Evolutionary conservation across 2,113 vertebrate species (phyloP), one percentile per base, ranked within the genome.

Genomic region (Equus quagga): DNA sequence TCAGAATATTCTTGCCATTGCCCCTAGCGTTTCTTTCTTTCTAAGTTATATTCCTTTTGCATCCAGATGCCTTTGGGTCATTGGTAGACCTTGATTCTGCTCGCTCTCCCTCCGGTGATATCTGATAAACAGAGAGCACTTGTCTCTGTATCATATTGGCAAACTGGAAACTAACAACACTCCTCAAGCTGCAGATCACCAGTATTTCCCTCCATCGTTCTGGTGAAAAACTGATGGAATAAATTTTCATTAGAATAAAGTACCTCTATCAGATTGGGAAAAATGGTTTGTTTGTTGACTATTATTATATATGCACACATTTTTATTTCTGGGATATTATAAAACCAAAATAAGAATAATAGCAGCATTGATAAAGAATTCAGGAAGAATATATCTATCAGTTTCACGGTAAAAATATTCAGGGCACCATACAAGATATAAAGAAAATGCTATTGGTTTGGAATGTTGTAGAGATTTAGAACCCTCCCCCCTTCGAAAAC

Each of bases 231-330:
- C 7, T 51, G 8, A 54, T 28, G 54, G 51, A 81, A 56, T 81
- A 18, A 65, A 70, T 83, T 96, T 95, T 79, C 33, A 75, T 91
- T 90, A 91, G 10, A 82, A 67, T 82, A 83, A 87, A 67, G 19
- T 81, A 79, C 8, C 0, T 46, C n/a, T 73, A 56, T 56, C n/a
- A 73, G 19, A 58, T 41, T 93, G 23, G 10, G 9, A 44, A 65
- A 87, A 89, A 86, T 6, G 12, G 8, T 72, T 89, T 51, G 8
- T 41, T 91, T 94, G 26, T 9, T 94, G 28, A 56, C 31, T 90
- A 36, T 90, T 86, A n/a, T 69, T 33, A 76, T 21, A 70, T 60
- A 44, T 23, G 3, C 13, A 62, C 2, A 75, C 21, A 70, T 70
- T 60, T 97, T 79, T 88, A 89, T 65, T 92, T 46, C 5, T 84